Percentiles rank a stretch among this genome's conserved stretches.
Evolutionary conservation across 2,888 invertebrate genomes (phyloP).

Genomic region (Tortricodes alternella): DNA sequence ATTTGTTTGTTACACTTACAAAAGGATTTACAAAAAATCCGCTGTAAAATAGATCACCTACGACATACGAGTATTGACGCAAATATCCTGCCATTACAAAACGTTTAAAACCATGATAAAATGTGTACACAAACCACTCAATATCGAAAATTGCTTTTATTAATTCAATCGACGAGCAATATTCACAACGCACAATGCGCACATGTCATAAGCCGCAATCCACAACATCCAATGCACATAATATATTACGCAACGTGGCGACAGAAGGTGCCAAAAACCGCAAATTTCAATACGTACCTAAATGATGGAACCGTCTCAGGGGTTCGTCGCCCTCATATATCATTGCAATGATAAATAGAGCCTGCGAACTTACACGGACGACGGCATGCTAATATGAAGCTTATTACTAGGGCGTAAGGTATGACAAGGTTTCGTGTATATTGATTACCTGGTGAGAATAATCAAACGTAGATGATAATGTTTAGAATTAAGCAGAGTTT

Average conservation of each 20-base stretch:
- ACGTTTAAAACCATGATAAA: no score
- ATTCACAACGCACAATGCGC: no score
- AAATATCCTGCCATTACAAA: no score
- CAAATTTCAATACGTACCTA: constrained; percentile 45
- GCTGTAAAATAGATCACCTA: no score
- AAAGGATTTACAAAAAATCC: no score
- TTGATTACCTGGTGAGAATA: constrained; percentile 35
- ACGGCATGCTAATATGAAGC: neutral
- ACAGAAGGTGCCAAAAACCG: constrained; percentile 41
- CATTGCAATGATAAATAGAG: constrained; percentile 41
- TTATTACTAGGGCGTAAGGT: neutral
- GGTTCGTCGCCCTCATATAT: constrained; percentile 53
- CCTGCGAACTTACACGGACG: constrained; percentile 14
- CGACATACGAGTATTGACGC: no score
- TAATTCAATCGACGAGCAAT: no score
- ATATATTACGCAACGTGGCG: constrained; percentile 30
- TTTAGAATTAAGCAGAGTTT: no score
- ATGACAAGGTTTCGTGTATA: constrained; percentile 32
- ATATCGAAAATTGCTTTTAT: no score
- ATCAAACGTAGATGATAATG: no score
- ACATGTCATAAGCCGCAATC: constrained; percentile 15
- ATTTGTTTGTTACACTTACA: no score
- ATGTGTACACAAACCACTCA: no score
- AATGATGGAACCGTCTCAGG: constrained; percentile 56
- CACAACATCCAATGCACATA: constrained; percentile 4